Conservation (phyloP, 2,797 vertebrate genomes). For the Melanotaenia parkinsoni region DNA sequence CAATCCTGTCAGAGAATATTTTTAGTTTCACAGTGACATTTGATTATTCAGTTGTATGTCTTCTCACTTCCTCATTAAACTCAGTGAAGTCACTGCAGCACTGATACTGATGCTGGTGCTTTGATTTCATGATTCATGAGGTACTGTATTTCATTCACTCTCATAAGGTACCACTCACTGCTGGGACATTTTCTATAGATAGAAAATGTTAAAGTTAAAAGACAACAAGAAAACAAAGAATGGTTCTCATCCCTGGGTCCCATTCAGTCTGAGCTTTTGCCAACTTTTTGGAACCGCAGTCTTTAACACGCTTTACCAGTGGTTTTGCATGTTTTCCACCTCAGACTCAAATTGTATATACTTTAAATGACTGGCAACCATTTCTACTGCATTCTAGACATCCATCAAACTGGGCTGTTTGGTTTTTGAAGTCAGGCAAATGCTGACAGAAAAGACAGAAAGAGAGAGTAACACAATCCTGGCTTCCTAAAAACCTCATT, state of each 20-base stretch:
- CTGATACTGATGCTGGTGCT: neutral
- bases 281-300: slow-evolving; percentile 20
- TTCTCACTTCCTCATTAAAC: neutral
- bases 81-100: neutral
- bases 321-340: slow-evolving; percentile 19
- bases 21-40: neutral
- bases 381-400: slow-evolving; percentile 1
- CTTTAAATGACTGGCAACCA: neutral
- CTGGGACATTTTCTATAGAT: neutral
- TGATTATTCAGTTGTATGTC: neutral
- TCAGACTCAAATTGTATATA: slow-evolving; percentile 13
- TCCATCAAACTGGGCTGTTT: neutral
- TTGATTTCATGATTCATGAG: neutral
- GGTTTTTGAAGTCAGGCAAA: neutral
- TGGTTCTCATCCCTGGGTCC: slow-evolving; percentile 6
- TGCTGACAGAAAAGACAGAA: neutral
- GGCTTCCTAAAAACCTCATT: slow-evolving; percentile 2
- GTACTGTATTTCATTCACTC: neutral
- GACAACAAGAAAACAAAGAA: slow-evolving; percentile 1
- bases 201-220: neutral
- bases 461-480: neutral
- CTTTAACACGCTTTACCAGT: slow-evolving; percentile 7
- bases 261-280: slow-evolving; percentile 15
- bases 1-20: neutral
- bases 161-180: neutral